These are phyloP conservation scores for Nettapus auritus DNA, from an alignment of 2,113 vertebrate species.

Conservation along the genomic window DNA sequence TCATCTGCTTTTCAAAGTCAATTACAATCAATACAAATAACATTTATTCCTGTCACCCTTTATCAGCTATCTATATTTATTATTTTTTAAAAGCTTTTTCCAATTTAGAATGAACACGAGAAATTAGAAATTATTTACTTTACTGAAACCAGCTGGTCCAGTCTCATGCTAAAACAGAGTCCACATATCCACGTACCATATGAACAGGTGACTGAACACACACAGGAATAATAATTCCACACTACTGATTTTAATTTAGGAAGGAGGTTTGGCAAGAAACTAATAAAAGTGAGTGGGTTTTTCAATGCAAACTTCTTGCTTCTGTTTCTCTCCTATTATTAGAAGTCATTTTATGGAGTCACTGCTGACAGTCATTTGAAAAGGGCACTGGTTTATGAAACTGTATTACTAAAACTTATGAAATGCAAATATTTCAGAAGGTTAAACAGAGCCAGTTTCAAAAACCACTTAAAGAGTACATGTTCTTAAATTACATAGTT, in stretches of 20 bases:
- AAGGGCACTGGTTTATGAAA: constrained; percentile 54
- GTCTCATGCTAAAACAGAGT: not conserved
- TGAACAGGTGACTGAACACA: not conserved
- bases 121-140: not conserved
- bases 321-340: not conserved
- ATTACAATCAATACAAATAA: not conserved
- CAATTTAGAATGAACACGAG: not conserved
- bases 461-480: constrained; percentile 12
- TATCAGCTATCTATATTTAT: not conserved
- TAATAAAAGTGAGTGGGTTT: not conserved
- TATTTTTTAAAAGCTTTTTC: not conserved
- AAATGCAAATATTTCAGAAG: constrained; percentile 48
- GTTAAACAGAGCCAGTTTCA: not conserved
- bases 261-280: not conserved
- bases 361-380: constrained; percentile 17
- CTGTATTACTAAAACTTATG: constrained; percentile 5
- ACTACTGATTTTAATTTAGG: not conserved
- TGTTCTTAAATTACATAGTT: not conserved
- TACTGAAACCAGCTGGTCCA: not conserved
- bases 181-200: not conserved
- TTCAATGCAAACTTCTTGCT: not conserved
- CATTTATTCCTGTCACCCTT: not conserved
- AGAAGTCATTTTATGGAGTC: not conserved
- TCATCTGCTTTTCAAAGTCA: not conserved
- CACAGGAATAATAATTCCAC: not conserved